Base-by-base conservation (phyloP, 2,113 vertebrate species). In the Dipodomys ordii region DNA sequence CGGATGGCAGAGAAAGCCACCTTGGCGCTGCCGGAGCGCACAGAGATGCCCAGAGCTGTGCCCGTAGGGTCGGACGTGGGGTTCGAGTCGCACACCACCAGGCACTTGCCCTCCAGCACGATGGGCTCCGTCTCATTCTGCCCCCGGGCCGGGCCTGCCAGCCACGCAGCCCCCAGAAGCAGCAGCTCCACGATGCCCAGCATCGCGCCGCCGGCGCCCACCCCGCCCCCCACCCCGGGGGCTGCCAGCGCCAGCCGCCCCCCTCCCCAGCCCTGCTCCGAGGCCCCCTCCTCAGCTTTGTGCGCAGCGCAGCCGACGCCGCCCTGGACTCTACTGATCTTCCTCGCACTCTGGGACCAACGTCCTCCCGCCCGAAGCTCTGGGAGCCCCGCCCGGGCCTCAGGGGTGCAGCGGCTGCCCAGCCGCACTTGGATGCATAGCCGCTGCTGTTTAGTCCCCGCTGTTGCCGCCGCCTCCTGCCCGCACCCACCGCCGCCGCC, bases 101-200 rank as follows among this genome's bases (percentile, higher is more conserved):
- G 98, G 94, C 99, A 99, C 98, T 99, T 99, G 74, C 99, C 99
- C 96, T 99, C 99, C 97, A 99, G 98, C 78, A 99, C 98, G 98
- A 99, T 99, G 87, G 99, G 99, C 87, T 99, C 99, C 92, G 99
- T 99, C 97, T 99, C 99, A 94, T 99, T 99, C 98, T 99, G 99
- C 87, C 98, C 99, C 94, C 97, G 94, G 94, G 96, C 98, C 88
- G 98, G 97, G 88, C 98, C 97, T 91, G 98, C 98, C 92, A 99
- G 98, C 98, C 99, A 99, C 96, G 97, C 97, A 96, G 98, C 98
- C 87, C 98, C 98, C 91, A 99, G 96, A 95, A 99, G 85, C 96
- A 98, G 93, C 91, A 98, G 97, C 98, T 95, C 97, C 96, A 98
- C 95, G 80, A 85, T 71, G 95, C 97, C 96, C 97, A 98, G 97